phyloP scores from a whole-genome alignment of 2,797 vertebrate species.

The Rachycentron canadum region DNA sequence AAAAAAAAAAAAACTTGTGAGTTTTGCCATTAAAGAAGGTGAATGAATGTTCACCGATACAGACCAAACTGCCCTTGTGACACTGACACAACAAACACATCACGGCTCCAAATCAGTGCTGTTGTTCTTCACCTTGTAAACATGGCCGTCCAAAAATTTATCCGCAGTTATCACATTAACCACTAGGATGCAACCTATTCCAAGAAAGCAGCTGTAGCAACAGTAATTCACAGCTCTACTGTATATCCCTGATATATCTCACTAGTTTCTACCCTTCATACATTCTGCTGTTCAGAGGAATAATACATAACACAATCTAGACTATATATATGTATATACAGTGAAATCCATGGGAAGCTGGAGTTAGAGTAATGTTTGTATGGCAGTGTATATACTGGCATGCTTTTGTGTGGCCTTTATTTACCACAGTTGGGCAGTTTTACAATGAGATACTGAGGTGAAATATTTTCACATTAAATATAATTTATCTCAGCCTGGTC shows the following conservation, averaged over 20 bases:
- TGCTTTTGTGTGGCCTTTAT: conserved; percentile 59
- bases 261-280: conserved; percentile 68
- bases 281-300: conserved; percentile 67
- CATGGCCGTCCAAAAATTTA: conserved; percentile 23
- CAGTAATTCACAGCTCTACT: conserved; percentile 54
- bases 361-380: conserved; percentile 48
- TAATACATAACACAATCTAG: conserved; percentile 65
- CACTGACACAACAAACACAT: conserved; percentile 25
- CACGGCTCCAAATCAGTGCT: conserved; percentile 43
- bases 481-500: conserved; percentile 9
- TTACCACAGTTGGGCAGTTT: conserved; percentile 64
- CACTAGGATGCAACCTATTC: conserved; percentile 64
- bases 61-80: conserved; percentile 30
- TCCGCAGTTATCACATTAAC: conserved; percentile 56
- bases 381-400: conserved; percentile 71
- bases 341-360: conserved; percentile 45
- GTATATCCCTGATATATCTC: conserved; percentile 73
- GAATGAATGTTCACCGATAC: conserved; percentile 18
- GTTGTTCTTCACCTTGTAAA: conserved; percentile 52
- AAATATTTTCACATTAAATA: conserved; percentile 45
- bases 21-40: conserved; percentile 13
- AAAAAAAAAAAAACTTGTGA: background rate
- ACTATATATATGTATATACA: conserved; percentile 64
- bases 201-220: conserved; percentile 40
- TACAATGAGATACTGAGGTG: conserved; percentile 50